These are phyloP conservation scores for Aptenodytes forsteri DNA, from an alignment of 2,113 vertebrate genomes.

Conservation along the genomic window DNA sequence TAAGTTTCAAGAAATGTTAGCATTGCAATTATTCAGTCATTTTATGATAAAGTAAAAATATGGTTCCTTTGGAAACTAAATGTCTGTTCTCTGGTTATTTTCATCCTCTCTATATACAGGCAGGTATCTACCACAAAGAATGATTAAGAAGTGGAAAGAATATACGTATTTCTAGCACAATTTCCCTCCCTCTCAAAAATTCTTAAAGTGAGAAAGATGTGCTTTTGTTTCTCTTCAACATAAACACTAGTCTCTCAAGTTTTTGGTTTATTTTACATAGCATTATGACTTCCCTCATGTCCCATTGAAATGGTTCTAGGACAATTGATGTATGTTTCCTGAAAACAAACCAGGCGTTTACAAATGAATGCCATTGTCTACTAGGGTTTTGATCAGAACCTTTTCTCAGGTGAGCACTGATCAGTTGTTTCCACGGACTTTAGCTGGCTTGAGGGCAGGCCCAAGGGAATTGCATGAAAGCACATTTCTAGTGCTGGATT, in stretches of 20 bases:
- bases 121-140: background rate
- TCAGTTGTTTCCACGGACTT: background rate
- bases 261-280: background rate
- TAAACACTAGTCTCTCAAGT: background rate
- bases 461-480: background rate
- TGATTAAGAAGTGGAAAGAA: background rate
- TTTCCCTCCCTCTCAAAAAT: background rate
- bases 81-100: background rate
- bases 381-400: background rate
- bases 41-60: constrained; percentile 10
- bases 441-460: background rate
- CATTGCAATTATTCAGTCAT: background rate
- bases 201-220: background rate
- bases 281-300: background rate
- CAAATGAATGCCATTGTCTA: background rate
- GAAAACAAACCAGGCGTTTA: background rate
- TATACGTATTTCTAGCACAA: background rate
- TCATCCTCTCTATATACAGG: background rate
- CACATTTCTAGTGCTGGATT: background rate
- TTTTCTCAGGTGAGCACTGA: background rate
- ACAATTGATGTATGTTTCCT: background rate
- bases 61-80: background rate
- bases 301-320: background rate
- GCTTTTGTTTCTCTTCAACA: background rate
- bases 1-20: constrained; percentile 25